Percentiles rank a stretch among this genome's conserved stretches.
phyloP scores from a whole-genome alignment of 2,888 invertebrate genomes.

The Campopleginae sp. region DNA sequence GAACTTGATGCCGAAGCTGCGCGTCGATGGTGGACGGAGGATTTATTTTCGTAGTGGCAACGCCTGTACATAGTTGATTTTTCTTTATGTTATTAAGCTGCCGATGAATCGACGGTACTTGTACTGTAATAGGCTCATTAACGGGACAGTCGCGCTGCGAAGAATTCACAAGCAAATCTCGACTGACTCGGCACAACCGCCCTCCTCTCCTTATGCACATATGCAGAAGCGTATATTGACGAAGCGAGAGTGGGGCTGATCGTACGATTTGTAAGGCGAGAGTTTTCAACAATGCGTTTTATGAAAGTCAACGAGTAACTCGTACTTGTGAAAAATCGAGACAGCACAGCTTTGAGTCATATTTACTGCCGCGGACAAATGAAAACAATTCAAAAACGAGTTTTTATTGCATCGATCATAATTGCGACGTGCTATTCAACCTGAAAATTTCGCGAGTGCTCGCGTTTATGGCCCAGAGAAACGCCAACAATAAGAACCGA shows the following conservation, averaged over 20 bases:
- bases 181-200: slow-evolving; percentile 5
- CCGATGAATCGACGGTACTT: slow-evolving; percentile 53
- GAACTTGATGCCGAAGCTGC: neutral
- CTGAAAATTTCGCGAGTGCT: too few relatives aligned
- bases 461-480: too few relatives aligned
- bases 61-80: slow-evolving; percentile 15
- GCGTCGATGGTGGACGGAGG: neutral
- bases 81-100: neutral
- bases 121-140: slow-evolving; percentile 64
- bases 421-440: too few relatives aligned
- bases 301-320: slow-evolving; percentile 2
- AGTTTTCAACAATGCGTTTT: slow-evolving; percentile 29
- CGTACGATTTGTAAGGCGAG: slow-evolving; percentile 14
- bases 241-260: neutral
- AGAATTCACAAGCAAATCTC: slow-evolving; percentile 52
- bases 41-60: neutral
- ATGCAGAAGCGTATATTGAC: neutral
- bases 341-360: neutral
- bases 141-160: slow-evolving; percentile 48
- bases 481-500: too few relatives aligned
- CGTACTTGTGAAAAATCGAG: slow-evolving; percentile 9
- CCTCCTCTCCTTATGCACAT: neutral
- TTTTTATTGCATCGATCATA: neutral
- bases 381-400: neutral
- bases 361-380: neutral